Evolutionary conservation across 2,888 invertebrate genomes (phyloP).

Genomic region (Melanchra persicariae): DNA sequence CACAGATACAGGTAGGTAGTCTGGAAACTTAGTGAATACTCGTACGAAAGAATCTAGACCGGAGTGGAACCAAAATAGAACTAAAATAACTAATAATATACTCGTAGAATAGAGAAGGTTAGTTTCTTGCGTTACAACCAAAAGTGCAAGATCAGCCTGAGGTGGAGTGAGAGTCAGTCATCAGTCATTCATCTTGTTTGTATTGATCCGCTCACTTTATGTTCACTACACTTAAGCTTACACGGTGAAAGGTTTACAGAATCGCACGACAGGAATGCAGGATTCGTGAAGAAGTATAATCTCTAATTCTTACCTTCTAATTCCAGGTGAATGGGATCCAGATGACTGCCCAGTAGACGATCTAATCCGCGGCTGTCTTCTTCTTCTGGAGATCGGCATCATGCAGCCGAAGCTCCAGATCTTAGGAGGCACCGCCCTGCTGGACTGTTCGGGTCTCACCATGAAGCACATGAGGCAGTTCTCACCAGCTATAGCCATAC

Average conservation of each 20-base stretch:
- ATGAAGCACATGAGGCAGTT: constrained; percentile 93
- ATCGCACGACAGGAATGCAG: neutral
- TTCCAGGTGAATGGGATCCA: constrained; percentile 93
- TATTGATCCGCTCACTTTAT: too few relatives aligned
- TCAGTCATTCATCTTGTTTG: too few relatives aligned
- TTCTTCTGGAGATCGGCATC: constrained; percentile 93
- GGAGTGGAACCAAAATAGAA: neutral
- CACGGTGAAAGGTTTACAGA: too few relatives aligned
- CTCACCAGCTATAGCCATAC: constrained; percentile 92
- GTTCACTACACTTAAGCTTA: too few relatives aligned
- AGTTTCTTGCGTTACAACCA: neutral
- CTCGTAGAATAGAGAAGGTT: too few relatives aligned
- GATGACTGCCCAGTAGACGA: constrained; percentile 92
- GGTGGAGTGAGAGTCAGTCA: too few relatives aligned
- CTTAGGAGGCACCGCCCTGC: constrained; percentile 93
- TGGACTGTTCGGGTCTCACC: constrained; percentile 93
- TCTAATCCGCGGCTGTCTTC: constrained; percentile 92
- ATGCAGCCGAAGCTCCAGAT: constrained; percentile 94
- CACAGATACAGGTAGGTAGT: neutral
- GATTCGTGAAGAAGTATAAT: neutral
- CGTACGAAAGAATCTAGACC: neutral
- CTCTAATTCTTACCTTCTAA: neutral
- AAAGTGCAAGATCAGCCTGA: neutral
- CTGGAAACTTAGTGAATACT: neutral
- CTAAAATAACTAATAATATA: neutral